Conservation (phyloP, 2,113 vertebrate species). For the Pterocles gutturalis region DNA sequence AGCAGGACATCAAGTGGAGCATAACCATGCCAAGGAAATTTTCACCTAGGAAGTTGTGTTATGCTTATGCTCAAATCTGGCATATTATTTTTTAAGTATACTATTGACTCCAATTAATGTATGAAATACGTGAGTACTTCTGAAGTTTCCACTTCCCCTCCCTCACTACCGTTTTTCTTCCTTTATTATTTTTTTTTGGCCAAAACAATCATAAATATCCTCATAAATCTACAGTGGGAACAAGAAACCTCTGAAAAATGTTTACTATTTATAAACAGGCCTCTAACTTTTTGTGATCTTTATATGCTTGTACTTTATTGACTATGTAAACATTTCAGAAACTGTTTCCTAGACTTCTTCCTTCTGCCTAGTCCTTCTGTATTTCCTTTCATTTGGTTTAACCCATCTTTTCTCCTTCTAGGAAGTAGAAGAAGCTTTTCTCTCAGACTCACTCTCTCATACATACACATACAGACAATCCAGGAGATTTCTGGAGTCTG, state of each 20-base stretch:
- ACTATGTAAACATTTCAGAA: not conserved
- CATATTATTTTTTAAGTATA: not conserved
- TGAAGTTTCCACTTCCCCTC: not conserved
- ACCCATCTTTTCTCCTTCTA: not conserved
- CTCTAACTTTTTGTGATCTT: not conserved
- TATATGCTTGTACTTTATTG: not conserved
- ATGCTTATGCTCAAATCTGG: not conserved
- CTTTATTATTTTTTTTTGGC: not conserved
- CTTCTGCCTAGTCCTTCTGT: not conserved
- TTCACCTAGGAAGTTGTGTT: not conserved
- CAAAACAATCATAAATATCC: not conserved
- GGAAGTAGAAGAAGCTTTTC: not conserved
- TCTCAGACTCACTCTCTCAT: not conserved
- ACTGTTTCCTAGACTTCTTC: not conserved
- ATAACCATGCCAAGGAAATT: not conserved
- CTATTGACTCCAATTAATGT: not conserved
- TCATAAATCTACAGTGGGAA: not conserved
- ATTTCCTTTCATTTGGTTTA: not conserved
- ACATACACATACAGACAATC: accelerated
- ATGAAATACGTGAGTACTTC: not conserved
- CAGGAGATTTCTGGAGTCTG: too few relatives aligned
- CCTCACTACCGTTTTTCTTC: not conserved
- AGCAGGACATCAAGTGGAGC: not conserved
- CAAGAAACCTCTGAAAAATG: not conserved
- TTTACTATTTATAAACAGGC: not conserved